These are phyloP conservation scores for Balaeniceps rex DNA, from an alignment of 2,113 vertebrate species.

Conservation along the genomic window DNA sequence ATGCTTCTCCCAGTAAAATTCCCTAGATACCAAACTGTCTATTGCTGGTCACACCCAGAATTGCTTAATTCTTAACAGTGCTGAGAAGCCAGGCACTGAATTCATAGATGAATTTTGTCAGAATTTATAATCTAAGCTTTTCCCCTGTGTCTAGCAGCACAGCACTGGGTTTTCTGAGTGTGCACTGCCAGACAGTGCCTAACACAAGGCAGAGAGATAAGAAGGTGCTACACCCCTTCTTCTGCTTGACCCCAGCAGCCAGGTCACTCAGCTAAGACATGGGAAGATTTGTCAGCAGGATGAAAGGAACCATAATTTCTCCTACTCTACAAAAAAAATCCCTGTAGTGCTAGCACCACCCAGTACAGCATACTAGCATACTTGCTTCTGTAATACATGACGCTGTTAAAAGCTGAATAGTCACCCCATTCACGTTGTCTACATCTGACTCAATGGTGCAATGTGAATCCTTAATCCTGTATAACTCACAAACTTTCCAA, in stretches of 20 bases:
- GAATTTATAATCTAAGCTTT: not conserved
- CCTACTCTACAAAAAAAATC: not conserved
- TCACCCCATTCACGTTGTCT: not conserved
- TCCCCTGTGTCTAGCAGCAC: not conserved
- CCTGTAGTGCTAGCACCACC: not conserved
- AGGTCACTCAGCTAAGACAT: not conserved
- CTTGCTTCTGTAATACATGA: not conserved
- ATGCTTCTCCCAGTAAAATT: constrained; percentile 6
- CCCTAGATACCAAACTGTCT: not conserved
- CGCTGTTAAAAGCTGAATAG: fast-evolving
- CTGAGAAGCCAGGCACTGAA: not conserved
- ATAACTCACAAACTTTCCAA: not conserved
- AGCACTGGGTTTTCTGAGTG: not conserved
- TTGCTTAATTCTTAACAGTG: constrained; percentile 30
- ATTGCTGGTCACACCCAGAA: constrained; percentile 32
- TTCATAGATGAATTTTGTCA: not conserved
- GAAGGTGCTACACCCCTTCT: not conserved
- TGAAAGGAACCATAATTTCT: not conserved
- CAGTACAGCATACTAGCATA: not conserved
- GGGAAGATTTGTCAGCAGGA: not conserved
- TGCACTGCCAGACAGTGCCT: not conserved
- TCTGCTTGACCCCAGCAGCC: not conserved
- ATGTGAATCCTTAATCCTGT: not conserved
- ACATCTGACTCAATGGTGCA: not conserved
- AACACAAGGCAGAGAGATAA: not conserved